Base-by-base conservation (phyloP, 2,888 invertebrate species). In the Noctua pronuba region DNA sequence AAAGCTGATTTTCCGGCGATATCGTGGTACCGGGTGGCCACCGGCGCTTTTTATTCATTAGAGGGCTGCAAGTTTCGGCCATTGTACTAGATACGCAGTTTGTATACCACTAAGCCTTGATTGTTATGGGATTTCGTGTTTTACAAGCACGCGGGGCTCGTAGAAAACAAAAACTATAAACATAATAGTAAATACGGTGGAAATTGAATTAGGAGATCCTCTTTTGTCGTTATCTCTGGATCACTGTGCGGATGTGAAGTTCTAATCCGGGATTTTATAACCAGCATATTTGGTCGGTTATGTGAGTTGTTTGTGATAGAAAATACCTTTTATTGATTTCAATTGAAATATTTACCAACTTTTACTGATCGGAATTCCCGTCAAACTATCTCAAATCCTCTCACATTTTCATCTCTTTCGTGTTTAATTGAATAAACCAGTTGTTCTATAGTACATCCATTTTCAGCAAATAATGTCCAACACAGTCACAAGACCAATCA, bases 11-110 rank as follows among this genome's bases (percentile, higher is more conserved):
- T 77, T 83, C 77, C 71, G 73, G 78, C 79, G 75, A 80, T 88
- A 83, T 62, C 93, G 76, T 94, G 91, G 95, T 96, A 95, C 91
- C 89, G 89, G 94, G 88, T 87, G 90, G 90, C 92, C 92, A 94
- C 93, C 91, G 91, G 92, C 90, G 93, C 93, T 95, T 95, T 95
- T 95, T 96, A 95, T 95, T 96, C 94, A 95, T 95, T 94, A 95
- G 92, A 93, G 94, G 94, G 93, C 94, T 94, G 95, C 92, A 93
- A 94, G 94, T 94, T 95, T 95, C 93, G 94, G 93, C 94, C 93
- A 94, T 95, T 95, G 95, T 95, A 91, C 94, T 93, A 95, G 95
- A 94, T 95, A 95, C 92, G 93, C 91, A 92, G 92, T 92, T 93
- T 94, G 93, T 95, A 92, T 93, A 92, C 93, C 93, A 93, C 94